Evolutionary conservation across 2,113 vertebrate species (phyloP).

Genomic region (Dasyurus viverrinus): DNA sequence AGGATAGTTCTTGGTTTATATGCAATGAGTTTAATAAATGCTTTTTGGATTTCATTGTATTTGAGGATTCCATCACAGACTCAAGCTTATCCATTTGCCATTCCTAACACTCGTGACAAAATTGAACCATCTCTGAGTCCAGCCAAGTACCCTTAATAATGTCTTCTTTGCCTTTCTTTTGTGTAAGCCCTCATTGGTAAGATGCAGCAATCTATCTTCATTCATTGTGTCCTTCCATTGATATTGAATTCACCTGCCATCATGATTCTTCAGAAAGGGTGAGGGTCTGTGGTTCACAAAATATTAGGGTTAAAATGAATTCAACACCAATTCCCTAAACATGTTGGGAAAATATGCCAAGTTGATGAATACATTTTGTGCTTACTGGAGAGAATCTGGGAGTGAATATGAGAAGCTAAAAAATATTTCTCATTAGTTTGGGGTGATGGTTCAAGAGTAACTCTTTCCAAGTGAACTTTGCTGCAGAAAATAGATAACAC

Average conservation of each 20-base stretch:
- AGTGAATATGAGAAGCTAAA: neutral
- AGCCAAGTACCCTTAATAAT: neutral
- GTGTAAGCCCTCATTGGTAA: neutral
- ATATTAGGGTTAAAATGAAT: neutral
- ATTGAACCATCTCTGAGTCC: neutral
- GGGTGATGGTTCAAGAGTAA: neutral
- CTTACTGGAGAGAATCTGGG: neutral
- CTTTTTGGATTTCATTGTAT: neutral
- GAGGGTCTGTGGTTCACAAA: neutral
- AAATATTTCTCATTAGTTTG: constrained; percentile 28
- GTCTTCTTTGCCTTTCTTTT: neutral
- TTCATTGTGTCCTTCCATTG: neutral
- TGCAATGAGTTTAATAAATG: neutral
- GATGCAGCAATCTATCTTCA: neutral
- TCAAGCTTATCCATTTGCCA: neutral
- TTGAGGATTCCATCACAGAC: neutral
- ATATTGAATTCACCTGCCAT: neutral
- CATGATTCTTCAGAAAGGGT: neutral
- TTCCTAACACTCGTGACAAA: neutral
- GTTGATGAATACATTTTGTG: neutral
- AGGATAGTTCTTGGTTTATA: neutral
- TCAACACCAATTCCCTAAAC: neutral
- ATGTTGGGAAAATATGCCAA: neutral
- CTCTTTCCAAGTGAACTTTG: neutral
- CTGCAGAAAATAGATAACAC: constrained; percentile 27